Evolutionary conservation across 92 coral and sea anemone species (phyloP), one percentile per base, ranked within the genome.

Genomic region (Meandrina meandrites): DNA sequence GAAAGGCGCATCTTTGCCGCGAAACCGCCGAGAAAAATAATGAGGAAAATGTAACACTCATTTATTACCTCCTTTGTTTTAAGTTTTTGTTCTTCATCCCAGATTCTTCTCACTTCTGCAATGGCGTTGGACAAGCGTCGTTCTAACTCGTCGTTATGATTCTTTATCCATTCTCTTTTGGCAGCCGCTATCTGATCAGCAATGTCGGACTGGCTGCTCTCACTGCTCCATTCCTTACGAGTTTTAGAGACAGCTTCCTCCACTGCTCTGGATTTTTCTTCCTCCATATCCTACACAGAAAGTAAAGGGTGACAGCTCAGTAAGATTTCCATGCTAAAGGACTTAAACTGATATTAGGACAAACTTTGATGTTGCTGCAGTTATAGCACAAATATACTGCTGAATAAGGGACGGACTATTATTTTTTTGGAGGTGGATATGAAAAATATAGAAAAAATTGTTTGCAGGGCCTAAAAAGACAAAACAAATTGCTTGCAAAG

Each of bases 71-170:
- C 92, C 79, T 89, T 75, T n/a, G 84, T 60, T 75, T 84, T 88
- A 22, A 86, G 84, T 27, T 58, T 88, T 30, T 94, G 92, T 54
- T 91, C 91, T 50, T 88, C 94, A 16, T 84, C 90, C 98, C 98
- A 94, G 37, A 80, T 83, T 24, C 82, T 71, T 60, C 88, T 88
- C 18, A 93, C 98, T 66, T 91, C 93, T 19, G 66, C 84, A 36
- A 93, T 81, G 13, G 97, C 95, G 36, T 83, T 62, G 16, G 87
- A 73, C 81, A 96, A 60, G 53, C 91, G 86, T 53, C 76, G 87
- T 73, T 90, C 91, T 35, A 91, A 76, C 5, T 92, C 98, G 42
- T 73, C 90, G 28, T 92, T 96, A 28, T 87, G 89, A 24, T 90
- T 89, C 54, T 78, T 66, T 12, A 51, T 57, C 91, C 92, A 88